Conservation (phyloP, 1,140 invertebrate species). For the Babylonia areolata region DNA sequence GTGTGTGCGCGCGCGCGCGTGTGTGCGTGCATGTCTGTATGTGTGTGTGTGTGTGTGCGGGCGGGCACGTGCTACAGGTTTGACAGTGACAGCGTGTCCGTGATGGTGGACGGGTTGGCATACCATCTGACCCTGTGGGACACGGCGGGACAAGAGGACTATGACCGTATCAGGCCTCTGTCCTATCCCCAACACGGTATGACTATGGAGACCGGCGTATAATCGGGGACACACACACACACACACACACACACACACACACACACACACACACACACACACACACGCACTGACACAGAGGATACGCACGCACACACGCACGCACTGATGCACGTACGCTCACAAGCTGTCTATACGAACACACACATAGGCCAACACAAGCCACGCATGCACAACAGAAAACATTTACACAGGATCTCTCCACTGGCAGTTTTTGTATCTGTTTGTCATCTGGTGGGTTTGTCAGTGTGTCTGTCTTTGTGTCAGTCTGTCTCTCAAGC, state of each 20-base stretch:
- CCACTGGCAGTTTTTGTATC: too few species aligned
- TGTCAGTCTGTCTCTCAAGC: too few species aligned
- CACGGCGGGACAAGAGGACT: slow-evolving; percentile 84
- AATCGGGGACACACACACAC: neutral
- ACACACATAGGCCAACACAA: too few species aligned
- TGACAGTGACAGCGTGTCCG: slow-evolving; percentile 99
- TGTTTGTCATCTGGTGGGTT: too few species aligned
- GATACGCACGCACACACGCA: neutral
- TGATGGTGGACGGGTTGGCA: slow-evolving; percentile 99
- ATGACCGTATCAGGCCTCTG: slow-evolving; percentile 93
- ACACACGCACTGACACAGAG: neutral
- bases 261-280: slow-evolving; percentile 5
- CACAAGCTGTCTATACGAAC: too few species aligned
- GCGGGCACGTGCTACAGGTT: slow-evolving; percentile 78
- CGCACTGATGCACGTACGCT: neutral
- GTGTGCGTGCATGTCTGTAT: slow-evolving; percentile 1
- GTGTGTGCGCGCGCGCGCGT: neutral
- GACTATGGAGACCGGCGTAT: neutral
- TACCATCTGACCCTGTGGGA: slow-evolving; percentile 88
- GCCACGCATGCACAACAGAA: too few species aligned
- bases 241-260: neutral
- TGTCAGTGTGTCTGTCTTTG: too few species aligned
- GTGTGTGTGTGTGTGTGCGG: slow-evolving; percentile 9
- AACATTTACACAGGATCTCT: too few species aligned
- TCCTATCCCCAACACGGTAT: slow-evolving; percentile 95